These are phyloP conservation scores for Nebria ingens DNA, from an alignment of 1,140 invertebrate species.

Conservation along the genomic window DNA sequence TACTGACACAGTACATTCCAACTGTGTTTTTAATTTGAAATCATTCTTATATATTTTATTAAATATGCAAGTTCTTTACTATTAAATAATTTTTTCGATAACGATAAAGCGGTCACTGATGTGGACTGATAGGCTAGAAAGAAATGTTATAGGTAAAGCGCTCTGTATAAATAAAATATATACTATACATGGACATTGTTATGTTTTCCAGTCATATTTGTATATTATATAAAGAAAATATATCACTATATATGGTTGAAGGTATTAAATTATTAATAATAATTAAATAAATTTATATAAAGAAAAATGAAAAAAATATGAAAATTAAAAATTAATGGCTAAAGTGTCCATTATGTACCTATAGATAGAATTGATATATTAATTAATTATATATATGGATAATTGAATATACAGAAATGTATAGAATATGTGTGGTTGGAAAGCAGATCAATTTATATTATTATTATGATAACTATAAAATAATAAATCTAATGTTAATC, in stretches of 20 bases:
- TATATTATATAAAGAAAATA: constrained; percentile 21
- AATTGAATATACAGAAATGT: too few relatives aligned
- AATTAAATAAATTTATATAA: constrained; percentile 24
- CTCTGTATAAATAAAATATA: constrained; percentile 13
- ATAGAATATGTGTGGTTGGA: constrained; percentile 9
- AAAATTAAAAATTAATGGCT: not conserved
- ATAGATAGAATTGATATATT: constrained; percentile 19
- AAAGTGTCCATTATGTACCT: constrained; percentile 22
- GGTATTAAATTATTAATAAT: constrained; percentile 21
- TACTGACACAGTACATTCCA: too few relatives aligned
- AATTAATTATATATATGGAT: too few relatives aligned
- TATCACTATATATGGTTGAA: constrained; percentile 21
- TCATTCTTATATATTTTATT: too few relatives aligned
- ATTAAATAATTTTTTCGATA: too few relatives aligned
- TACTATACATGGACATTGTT: constrained; percentile 21
- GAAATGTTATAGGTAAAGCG: not conserved
- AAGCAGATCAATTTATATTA: constrained; percentile 18
- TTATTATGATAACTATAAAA: too few relatives aligned
- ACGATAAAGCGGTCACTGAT: too few relatives aligned
- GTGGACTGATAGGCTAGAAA: too few relatives aligned
- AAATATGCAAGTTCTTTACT: too few relatives aligned
- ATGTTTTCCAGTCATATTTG: constrained; percentile 24
- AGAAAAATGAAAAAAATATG: constrained; percentile 7
- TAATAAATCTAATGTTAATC: constrained; percentile 24
- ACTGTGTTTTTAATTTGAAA: too few relatives aligned